These are phyloP conservation scores for Ramphastos sulfuratus DNA, from an alignment of 2,113 vertebrate genomes.

Conservation along the genomic window DNA sequence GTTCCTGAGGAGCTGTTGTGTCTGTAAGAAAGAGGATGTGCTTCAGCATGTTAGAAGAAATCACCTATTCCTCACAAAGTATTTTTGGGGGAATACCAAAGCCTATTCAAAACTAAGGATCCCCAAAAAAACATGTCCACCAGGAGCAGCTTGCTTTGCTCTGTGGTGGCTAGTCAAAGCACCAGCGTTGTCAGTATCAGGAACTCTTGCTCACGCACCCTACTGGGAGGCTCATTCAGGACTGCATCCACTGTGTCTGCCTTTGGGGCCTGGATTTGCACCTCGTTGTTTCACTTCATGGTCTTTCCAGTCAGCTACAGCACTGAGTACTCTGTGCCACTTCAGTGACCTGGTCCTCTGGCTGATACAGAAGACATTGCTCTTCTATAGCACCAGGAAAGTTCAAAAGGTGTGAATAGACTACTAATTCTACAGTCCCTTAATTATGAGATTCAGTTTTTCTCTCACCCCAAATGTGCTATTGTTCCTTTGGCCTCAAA, in stretches of 20 bases:
- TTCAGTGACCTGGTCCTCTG: neutral
- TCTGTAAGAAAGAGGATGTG: neutral
- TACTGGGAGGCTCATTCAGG: neutral
- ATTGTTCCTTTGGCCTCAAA: neutral
- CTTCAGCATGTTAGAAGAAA: neutral
- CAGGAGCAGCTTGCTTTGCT: accelerated
- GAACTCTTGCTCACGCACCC: neutral
- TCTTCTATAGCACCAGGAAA: neutral
- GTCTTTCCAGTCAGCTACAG: neutral
- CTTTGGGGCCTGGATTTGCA: neutral
- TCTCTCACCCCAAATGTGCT: neutral
- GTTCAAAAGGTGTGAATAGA: neutral
- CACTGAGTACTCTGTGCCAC: neutral
- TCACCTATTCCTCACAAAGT: neutral
- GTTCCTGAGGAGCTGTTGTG: neutral
- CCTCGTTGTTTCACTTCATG: neutral
- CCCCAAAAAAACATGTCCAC: neutral
- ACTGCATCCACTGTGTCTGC: accelerated
- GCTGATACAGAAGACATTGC: neutral
- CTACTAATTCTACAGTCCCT: neutral
- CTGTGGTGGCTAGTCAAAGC: neutral
- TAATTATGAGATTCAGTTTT: neutral
- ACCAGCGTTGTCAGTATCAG: neutral
- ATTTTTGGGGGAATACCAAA: neutral
- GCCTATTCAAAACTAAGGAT: neutral